Percentiles rank a stretch among this genome's conserved stretches.
Evolutionary conservation across 2,888 invertebrate genomes (phyloP).

Genomic region (Choreutis nemorana): DNA sequence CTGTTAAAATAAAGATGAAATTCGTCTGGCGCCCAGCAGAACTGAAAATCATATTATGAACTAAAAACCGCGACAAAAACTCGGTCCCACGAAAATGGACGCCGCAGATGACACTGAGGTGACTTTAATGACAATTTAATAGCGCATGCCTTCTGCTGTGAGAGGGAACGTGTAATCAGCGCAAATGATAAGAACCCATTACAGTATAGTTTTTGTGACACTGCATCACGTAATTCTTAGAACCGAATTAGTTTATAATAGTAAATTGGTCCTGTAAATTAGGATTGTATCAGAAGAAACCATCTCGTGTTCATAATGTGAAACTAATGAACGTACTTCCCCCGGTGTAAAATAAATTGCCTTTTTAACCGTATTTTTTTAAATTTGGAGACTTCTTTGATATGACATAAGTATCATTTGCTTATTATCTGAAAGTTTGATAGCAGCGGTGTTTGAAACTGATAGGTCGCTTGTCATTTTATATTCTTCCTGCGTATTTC

Average conservation of each 20-base stretch:
- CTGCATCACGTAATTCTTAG: no score
- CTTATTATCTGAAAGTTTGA: slow-evolving; percentile 23
- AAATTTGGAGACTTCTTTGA: no score
- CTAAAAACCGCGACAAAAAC: slow-evolving; percentile 59
- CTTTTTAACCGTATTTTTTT: no score
- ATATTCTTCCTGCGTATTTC: slow-evolving; percentile 49
- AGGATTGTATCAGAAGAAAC: slow-evolving; percentile 5
- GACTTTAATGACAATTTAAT: slow-evolving; percentile 65
- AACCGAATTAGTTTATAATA: slow-evolving; percentile 26
- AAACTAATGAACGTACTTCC: slow-evolving; percentile 4
- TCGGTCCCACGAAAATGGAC: slow-evolving; percentile 48
- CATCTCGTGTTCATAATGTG: slow-evolving; percentile 5
- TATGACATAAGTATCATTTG: slow-evolving; percentile 8
- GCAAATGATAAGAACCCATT: slow-evolving; percentile 51
- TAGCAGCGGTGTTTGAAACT: slow-evolving; percentile 30
- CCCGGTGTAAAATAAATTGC: slow-evolving; percentile 2
- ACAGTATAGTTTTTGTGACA: slow-evolving; percentile 40
- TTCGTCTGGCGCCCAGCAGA: slow-evolving; percentile 1
- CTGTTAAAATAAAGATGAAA: slow-evolving; percentile 20
- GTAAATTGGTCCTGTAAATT: no score
- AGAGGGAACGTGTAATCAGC: slow-evolving; percentile 51
- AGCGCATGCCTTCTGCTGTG: slow-evolving; percentile 54
- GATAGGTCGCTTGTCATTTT: slow-evolving; percentile 46
- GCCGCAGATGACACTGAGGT: slow-evolving; percentile 56
- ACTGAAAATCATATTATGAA: slow-evolving; percentile 10